A percentile compares a stretch with the other conserved stretches of the same genome.
These are phyloP conservation scores for Coreoperca whiteheadi DNA, from an alignment of 2,113 vertebrate species.

Conservation along the genomic window DNA sequence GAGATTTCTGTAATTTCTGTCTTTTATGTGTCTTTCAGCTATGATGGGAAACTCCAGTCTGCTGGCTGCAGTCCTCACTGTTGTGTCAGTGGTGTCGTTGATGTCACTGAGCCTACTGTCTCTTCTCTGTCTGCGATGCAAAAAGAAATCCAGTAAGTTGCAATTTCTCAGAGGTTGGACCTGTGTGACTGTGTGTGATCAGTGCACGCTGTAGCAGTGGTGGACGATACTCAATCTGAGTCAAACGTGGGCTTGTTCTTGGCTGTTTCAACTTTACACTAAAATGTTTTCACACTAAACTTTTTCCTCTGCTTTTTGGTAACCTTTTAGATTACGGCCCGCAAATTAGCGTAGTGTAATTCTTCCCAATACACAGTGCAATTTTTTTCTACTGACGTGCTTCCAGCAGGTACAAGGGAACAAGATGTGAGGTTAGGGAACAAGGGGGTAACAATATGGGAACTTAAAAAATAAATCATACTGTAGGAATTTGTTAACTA, in stretches of 20 bases:
- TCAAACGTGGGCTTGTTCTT: neutral
- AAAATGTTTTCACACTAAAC: neutral
- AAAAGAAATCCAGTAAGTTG: constrained; percentile 73
- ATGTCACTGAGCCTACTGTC: constrained; percentile 44
- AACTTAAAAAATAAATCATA: too few relatives aligned
- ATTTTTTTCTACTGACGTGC: too few relatives aligned
- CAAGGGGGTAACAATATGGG: too few relatives aligned
- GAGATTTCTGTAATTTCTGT: neutral
- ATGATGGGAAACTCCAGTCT: constrained; percentile 48
- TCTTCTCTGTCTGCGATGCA: constrained; percentile 71
- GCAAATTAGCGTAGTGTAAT: too few relatives aligned
- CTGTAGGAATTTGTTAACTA: too few relatives aligned
- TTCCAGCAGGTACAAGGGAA: too few relatives aligned
- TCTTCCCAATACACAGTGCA: too few relatives aligned
- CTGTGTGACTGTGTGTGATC: neutral
- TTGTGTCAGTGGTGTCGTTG: constrained; percentile 33
- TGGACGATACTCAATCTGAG: neutral
- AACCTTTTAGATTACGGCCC: too few relatives aligned
- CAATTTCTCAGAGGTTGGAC: neutral
- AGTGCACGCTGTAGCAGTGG: neutral
- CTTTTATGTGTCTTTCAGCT: constrained; percentile 39
- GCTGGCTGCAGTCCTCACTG: constrained; percentile 40
- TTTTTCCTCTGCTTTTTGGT: neutral
- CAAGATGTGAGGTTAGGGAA: too few relatives aligned
- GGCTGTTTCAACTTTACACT: neutral